Base-by-base conservation (phyloP, 2,888 invertebrate species). In the Seira musarum region DNA sequence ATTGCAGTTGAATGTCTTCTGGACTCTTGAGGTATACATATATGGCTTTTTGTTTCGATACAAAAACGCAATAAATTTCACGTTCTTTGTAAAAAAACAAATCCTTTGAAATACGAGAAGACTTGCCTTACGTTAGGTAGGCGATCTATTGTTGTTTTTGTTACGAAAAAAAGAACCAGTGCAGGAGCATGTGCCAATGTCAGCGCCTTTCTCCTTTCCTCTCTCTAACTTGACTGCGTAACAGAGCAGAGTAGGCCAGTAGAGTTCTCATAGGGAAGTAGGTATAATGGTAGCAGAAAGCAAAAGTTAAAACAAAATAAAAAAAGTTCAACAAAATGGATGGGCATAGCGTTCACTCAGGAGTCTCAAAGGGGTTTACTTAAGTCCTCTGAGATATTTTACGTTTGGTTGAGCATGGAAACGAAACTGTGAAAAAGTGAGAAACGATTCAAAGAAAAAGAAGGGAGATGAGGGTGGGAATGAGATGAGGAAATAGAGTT, bases 41-140 rank as follows among this genome's bases (percentile, higher is more conserved):
- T 30, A 30, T 30, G 8, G 2, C 30, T 30, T 30, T n/a, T 30
- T 30, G 30, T 5, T 30, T 8, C 53, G 13, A 53, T 8, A 13
- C 13, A 53, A 53, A 53, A 53, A 53, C 13, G 53, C 53, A 53
- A 53, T 53, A 53, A 53, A 53, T 53, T 53, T 53, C 30, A 30
- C 30, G n/a, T 30, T 30, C 3, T 30, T 30, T 30, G 30, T 53
- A 8, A 40, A 13, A 13, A 13, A 13, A 15, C 53, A 17, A 53
- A 53, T 53, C 53, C 53, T 53, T 53, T 53, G 53, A 53, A 53
- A 53, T 53, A 53, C 53, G 53, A 53, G 53, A 3, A 53, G 53
- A 2, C 30, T 30, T 30, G 30, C 30, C 2, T 30, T 30, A 30
- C 8, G 8, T 30, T 8, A 30, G 3, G 30, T 30, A 5, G 30